phyloP scores from a whole-genome alignment of 1,140 invertebrate species.

The Sarcophaga peregrina region DNA sequence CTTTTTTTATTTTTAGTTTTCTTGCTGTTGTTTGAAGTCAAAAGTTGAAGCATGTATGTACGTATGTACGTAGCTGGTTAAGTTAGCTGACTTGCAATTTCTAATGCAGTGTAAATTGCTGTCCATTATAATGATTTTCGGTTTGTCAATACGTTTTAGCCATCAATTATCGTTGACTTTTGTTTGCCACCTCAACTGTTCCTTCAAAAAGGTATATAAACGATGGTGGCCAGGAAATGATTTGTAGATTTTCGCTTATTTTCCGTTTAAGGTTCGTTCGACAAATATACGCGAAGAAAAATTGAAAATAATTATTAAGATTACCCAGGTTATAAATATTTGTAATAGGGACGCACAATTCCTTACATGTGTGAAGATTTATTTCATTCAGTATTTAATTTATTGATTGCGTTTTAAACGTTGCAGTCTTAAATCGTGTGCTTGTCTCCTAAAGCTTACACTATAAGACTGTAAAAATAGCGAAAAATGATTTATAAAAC shows the following conservation, averaged over 20 bases:
- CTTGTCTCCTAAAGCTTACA: no score
- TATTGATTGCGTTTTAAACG: no score
- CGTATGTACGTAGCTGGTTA: not conserved
- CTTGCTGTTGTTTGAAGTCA: not conserved
- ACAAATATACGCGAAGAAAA: not conserved
- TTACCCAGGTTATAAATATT: no score
- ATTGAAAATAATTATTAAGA: not conserved
- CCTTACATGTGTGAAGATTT: no score
- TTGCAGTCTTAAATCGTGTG: no score
- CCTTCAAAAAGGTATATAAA: not conserved
- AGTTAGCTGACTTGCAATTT: not conserved
- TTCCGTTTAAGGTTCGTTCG: not conserved
- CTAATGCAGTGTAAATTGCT: not conserved
- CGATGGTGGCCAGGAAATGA: constrained; percentile 23
- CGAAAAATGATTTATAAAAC: no score
- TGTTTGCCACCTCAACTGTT: not conserved
- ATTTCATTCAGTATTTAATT: no score
- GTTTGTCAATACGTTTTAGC: not conserved
- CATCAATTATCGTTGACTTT: not conserved
- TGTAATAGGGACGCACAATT: no score
- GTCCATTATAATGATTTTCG: not conserved
- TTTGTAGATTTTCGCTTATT: not conserved
- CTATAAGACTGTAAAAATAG: no score
- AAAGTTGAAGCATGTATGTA: not conserved
- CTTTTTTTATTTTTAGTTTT: not conserved